Percentiles rank a stretch among this genome's conserved stretches.
These are phyloP conservation scores for Drosophila incognita DNA, from an alignment of 2,888 invertebrate species.

Conservation along the genomic window DNA sequence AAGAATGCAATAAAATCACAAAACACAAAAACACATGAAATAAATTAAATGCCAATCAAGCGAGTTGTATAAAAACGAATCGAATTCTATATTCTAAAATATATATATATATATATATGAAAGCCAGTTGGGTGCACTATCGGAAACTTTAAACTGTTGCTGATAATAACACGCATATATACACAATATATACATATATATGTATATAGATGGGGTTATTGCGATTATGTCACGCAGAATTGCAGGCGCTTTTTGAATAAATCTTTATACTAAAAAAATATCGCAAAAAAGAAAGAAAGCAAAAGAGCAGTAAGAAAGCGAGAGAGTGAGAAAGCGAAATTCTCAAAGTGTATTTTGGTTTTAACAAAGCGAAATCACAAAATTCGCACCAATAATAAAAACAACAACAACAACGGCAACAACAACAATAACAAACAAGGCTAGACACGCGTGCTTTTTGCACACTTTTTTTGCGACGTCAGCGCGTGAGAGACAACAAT, in stretches of 20 bases:
- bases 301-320: conserved; percentile 8
- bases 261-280: conserved; percentile 7
- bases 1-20: conserved; percentile 22
- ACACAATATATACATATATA: background rate
- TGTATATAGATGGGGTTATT: conserved; percentile 28
- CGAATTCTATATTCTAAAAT: conserved; percentile 17
- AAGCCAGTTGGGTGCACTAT: conserved; percentile 28
- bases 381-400: conserved; percentile 17
- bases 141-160: conserved; percentile 48
- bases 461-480: conserved; percentile 40
- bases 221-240: conserved; percentile 69
- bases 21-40: conserved; percentile 12
- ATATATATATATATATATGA: background rate
- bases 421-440: conserved; percentile 34
- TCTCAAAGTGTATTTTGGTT: conserved; percentile 35
- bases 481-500: conserved; percentile 23
- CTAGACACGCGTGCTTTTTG: conserved; percentile 55
- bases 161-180: conserved; percentile 28
- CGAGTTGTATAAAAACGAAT: conserved; percentile 19
- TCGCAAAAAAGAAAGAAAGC: conserved; percentile 21
- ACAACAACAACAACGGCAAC: conserved; percentile 25
- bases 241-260: conserved; percentile 29
- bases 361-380: conserved; percentile 33
- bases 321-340: conserved; percentile 20
- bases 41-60: conserved; percentile 14